Evolutionary conservation across 2,888 invertebrate genomes (phyloP).

Genomic region (Agrotis puta): DNA sequence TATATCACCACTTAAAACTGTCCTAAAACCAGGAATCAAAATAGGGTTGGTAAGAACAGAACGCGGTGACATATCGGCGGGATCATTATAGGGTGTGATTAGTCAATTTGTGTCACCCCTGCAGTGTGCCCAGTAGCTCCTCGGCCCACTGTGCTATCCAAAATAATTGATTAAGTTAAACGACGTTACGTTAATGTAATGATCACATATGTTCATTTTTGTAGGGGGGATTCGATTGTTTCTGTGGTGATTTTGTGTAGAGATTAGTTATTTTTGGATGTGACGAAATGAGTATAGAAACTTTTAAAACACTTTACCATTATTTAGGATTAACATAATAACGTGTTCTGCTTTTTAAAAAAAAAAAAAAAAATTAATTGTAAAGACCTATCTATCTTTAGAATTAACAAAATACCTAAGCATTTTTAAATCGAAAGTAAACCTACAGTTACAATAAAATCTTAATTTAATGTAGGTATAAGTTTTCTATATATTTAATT

Average conservation of each 20-base stretch:
- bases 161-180: constrained; percentile 89
- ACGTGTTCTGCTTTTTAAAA: no score
- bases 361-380: no score
- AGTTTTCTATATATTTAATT: no score
- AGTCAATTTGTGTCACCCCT: constrained; percentile 84
- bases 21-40: constrained; percentile 81
- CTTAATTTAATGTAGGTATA: no score
- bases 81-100: constrained; percentile 85
- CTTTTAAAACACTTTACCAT: no score
- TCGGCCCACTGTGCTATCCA: constrained; percentile 61
- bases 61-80: constrained; percentile 71
- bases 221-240: constrained; percentile 59
- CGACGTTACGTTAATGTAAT: constrained; percentile 86
- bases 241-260: constrained; percentile 72
- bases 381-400: no score
- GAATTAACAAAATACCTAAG: no score
- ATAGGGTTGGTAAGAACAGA: constrained; percentile 75
- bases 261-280: constrained; percentile 55
- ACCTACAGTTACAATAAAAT: no score
- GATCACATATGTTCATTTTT: constrained; percentile 87
- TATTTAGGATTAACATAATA: no score
- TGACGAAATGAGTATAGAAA: neutral
- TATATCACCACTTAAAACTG: constrained; percentile 79
- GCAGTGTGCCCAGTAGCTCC: constrained; percentile 62
- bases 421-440: no score